Evolutionary conservation across 2,113 vertebrate genomes (phyloP), one percentile per base, ranked within the genome.

Genomic region (Sylvia atricapilla): DNA sequence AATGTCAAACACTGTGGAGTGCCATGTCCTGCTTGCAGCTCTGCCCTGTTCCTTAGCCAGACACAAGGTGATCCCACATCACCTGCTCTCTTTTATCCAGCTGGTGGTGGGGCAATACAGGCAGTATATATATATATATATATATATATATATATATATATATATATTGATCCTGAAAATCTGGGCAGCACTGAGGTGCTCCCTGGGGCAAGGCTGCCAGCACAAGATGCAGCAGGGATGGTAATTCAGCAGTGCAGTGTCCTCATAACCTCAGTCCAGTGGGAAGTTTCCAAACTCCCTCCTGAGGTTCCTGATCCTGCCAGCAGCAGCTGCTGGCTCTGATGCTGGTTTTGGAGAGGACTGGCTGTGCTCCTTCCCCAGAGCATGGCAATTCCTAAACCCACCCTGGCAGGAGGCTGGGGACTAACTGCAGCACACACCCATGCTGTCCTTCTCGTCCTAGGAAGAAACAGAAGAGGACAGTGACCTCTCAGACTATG

Each of bases 401-500:
- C 43, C 22, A 44, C 58, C 52, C 69, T 67, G 58, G 72, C 83
- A 60, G 60, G 49, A 64, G 63, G 55, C 19, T 55, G 53, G 52
- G 37, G 24, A 70, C 37, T 37, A 37, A 14, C 33, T 68, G 67
- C 60, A n/a, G 31, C 7, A 15, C 31, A 10, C 41, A 18, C 11
- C 13, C 14, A 1, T 49, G 11, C 43, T 89, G 60, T 89, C 6
- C 72, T 1, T 95, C 37, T 92, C 43, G 39, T 73, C 47, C 72
- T 76, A 99, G 98, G 98, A 98, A 90, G 98, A 99, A 95, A 62
- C 91, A 0, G 98, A 99, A 81, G 99, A 99, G 59, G 98, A 99
- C 93, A 99, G 99, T 30, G 99, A 99, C 97, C 95, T 99, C 47
- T 99, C 99, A 0, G 99, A 99, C 95, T 99, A 99, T 0, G 99